These are phyloP conservation scores for Myrmecobius fasciatus DNA, from an alignment of 2,113 vertebrate species.

Conservation along the genomic window DNA sequence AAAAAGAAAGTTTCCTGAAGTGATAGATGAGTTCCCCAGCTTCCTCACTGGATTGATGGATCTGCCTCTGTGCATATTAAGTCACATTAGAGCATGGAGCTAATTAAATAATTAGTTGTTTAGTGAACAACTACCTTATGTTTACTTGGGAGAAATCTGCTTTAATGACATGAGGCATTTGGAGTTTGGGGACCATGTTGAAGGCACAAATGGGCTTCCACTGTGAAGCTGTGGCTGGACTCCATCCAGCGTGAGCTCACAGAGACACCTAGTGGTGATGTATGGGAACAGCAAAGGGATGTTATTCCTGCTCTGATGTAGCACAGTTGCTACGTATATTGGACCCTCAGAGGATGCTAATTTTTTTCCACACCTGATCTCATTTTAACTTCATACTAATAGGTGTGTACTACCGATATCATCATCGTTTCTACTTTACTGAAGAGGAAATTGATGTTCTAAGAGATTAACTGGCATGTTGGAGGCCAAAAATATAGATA, in stretches of 20 bases:
- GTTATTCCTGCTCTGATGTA: background rate
- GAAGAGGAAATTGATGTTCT: background rate
- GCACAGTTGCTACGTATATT: background rate
- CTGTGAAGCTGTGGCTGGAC: background rate
- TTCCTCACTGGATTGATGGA: constrained; percentile 22
- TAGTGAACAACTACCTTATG: background rate
- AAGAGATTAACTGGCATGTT: background rate
- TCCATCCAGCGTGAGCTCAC: constrained; percentile 40
- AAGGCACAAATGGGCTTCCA: constrained; percentile 18
- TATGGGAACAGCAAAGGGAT: constrained; percentile 14
- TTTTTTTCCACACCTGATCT: background rate
- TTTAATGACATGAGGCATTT: background rate
- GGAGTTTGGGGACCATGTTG: background rate
- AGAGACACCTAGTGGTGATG: constrained; percentile 73
- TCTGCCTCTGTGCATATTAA: constrained; percentile 22
- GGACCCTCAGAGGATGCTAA: background rate
- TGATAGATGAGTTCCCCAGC: background rate
- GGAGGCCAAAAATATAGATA: background rate
- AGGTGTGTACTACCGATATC: background rate
- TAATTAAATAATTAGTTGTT: constrained; percentile 43
- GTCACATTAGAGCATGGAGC: background rate
- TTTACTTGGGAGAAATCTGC: background rate
- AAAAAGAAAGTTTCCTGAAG: rapidly evolving
- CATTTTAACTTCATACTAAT: background rate
- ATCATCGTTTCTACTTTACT: background rate